phyloP scores from a whole-genome alignment of 2,113 vertebrate genomes.

The Rhinolophus sinicus region DNA sequence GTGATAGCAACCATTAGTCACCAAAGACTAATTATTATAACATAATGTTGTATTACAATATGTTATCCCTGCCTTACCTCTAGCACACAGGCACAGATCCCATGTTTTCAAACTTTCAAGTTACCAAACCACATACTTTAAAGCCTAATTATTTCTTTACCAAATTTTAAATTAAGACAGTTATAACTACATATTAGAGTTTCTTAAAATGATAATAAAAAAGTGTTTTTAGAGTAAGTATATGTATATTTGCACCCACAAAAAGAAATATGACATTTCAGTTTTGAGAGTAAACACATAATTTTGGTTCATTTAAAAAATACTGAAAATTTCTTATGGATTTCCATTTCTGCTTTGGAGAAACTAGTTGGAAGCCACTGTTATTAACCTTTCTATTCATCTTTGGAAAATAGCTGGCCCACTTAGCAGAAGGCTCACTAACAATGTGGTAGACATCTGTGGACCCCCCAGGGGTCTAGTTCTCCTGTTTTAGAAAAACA shows the following conservation, averaged over 20 bases:
- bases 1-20: neutral
- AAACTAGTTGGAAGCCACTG: neutral
- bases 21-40: neutral
- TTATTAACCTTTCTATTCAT: neutral
- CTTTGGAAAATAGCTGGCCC: neutral
- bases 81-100: neutral
- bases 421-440: neutral
- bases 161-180: neutral
- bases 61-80: no score
- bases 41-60: neutral
- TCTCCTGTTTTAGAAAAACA: neutral
- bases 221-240: neutral
- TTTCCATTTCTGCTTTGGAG: neutral
- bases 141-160: neutral
- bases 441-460: neutral
- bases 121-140: neutral
- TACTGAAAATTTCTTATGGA: neutral
- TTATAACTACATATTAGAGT: neutral
- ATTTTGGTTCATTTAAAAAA: neutral
- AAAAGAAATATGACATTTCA: conserved; percentile 10
- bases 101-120: neutral
- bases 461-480: neutral
- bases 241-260: neutral
- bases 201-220: neutral
- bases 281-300: neutral